Conservation (phyloP, 1,140 invertebrate species). For the Glossosoma conforme region DNA sequence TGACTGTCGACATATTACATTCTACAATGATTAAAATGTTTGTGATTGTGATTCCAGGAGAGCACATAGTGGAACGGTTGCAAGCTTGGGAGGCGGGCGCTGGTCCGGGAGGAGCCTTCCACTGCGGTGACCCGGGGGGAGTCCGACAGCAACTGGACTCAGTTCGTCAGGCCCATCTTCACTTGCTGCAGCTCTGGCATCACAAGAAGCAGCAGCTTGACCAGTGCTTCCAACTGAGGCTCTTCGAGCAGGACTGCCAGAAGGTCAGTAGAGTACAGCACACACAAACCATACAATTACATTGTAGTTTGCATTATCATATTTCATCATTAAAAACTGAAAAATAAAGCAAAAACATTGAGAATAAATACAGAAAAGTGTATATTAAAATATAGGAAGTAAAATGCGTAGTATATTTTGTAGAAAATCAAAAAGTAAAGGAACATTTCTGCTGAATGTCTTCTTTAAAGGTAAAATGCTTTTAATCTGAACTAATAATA, state of each 20-base stretch:
- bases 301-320: not conserved
- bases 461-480: no score
- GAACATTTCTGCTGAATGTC: no score
- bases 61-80: slow-evolving; percentile 49
- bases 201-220: slow-evolving; percentile 89
- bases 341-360: no score
- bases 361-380: no score
- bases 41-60: slow-evolving; percentile 40
- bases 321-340: no score
- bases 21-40: no score
- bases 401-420: no score
- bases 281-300: not conserved
- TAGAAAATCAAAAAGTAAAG: no score
- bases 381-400: no score
- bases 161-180: slow-evolving; percentile 77
- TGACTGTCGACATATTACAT: no score
- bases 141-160: slow-evolving; percentile 44
- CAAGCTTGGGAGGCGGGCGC: slow-evolving; percentile 45
- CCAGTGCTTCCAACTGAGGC: slow-evolving; percentile 89
- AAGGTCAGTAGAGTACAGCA: slow-evolving; percentile 64
- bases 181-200: slow-evolving; percentile 89
- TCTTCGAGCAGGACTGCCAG: slow-evolving; percentile 96
- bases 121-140: slow-evolving; percentile 42
- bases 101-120: slow-evolving; percentile 42
- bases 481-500: no score